Percentiles rank a stretch among this genome's conserved stretches.
These are phyloP conservation scores for Acleris holmiana DNA, from an alignment of 2,888 invertebrate genomes.

Conservation along the genomic window DNA sequence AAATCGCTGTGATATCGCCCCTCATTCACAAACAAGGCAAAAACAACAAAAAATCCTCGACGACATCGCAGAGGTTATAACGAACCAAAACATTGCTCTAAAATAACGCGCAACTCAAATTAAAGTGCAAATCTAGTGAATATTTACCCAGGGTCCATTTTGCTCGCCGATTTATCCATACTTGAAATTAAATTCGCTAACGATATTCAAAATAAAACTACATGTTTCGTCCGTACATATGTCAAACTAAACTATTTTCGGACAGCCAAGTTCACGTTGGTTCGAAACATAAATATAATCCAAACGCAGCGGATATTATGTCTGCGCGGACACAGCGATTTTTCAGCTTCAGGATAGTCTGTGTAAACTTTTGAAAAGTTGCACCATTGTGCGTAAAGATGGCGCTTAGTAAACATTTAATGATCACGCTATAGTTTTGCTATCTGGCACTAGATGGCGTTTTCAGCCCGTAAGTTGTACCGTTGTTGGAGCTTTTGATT, in stretches of 20 bases:
- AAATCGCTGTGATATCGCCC: constrained; percentile 1
- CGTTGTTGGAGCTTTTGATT: constrained; percentile 5
- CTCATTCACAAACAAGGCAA: constrained; percentile 31
- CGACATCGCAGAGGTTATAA: constrained; percentile 67
- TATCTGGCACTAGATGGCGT: constrained; percentile 50
- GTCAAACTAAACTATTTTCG: constrained; percentile 82
- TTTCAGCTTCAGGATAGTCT: constrained; percentile 47
- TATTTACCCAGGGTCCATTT: constrained; percentile 80
- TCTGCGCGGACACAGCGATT: constrained; percentile 39
- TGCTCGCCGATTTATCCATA: constrained; percentile 62
- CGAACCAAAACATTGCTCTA: constrained; percentile 66
- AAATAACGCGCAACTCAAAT: constrained; percentile 48
- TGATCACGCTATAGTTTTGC: constrained; percentile 32
- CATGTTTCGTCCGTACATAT: constrained; percentile 79
- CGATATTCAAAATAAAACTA: constrained; percentile 79
- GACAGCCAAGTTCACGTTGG: constrained; percentile 78
- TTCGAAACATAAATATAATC: constrained; percentile 65
- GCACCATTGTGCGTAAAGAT: constrained; percentile 47
- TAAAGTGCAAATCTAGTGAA: constrained; percentile 50
- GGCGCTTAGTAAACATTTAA: constrained; percentile 46
- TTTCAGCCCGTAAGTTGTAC: constrained; percentile 9
- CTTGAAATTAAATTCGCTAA: constrained; percentile 67
- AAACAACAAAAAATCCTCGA: constrained; percentile 44
- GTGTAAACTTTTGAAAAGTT: constrained; percentile 21
- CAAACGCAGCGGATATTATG: constrained; percentile 39